Base-by-base conservation (phyloP, 2,797 vertebrate species). In the Helostoma temminkii region DNA sequence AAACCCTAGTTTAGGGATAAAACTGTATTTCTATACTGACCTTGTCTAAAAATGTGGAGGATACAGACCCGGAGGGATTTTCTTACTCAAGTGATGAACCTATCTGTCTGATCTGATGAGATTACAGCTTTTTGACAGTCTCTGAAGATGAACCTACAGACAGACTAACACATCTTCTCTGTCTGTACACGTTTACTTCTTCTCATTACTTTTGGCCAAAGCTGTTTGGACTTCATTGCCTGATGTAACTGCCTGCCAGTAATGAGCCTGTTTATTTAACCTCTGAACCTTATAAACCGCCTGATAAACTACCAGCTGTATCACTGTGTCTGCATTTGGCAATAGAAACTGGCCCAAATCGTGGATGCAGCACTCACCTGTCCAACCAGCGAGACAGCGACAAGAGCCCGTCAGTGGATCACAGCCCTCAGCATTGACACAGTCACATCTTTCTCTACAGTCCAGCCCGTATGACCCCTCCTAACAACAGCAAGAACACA, bases 361-460 rank as follows among this genome's bases (percentile, higher is more conserved):
- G n/a, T 11, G 5, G n/a, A 16, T 26, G 30, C 32, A 26, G 2
- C 1, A 60, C 90, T 93, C 93, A 99, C 98, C 98, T 88, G 96
- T 98, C 97, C 97, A 99, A 14, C 97, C 98, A 0, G 97, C 91
- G 0, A 96, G 89, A 65, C 98, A 99, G 88, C 90, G 96, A 78
- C 98, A 99, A 85, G 93, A 91, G 2, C 98, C 97, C 0, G 90
- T 95, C 81, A 96, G 71, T 0, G 96, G 93, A 24, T 98, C 94
- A 0, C 98, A 99, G 55, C 96, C 95, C 0, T 96, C 93, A 0
- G 96, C 94, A 0, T 98, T 95, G 88, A 89, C 91, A 60, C 98
- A 99, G 85, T 98, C 97, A 75, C 98, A 99, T 2, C 4, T 92
- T 76, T 96, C 95, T 0, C 89, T 92, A 90, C 97, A 99, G 74